Conservation (phyloP, 1,140 invertebrate genomes). For the Drosophila teissieri region DNA sequence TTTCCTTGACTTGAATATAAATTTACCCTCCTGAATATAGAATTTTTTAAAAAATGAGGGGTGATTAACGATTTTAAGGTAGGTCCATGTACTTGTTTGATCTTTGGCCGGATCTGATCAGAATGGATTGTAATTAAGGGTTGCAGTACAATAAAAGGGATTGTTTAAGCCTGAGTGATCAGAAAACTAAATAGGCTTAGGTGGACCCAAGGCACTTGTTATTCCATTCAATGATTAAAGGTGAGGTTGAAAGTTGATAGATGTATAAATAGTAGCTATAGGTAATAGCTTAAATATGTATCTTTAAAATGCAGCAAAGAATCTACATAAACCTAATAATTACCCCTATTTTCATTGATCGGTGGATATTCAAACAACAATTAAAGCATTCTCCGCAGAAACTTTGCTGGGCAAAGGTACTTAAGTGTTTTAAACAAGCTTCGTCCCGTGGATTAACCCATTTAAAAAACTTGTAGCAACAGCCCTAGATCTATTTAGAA, state of each 20-base stretch:
- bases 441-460: background rate
- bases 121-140: background rate
- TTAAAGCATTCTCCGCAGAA: background rate
- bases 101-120: slow-evolving; percentile 1
- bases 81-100: slow-evolving; percentile 5
- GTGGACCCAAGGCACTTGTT: background rate
- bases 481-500: background rate
- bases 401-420: background rate
- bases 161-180: slow-evolving; percentile 5
- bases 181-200: background rate
- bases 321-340: background rate
- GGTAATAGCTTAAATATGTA: background rate
- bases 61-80: slow-evolving; percentile 3
- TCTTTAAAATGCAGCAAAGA: background rate
- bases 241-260: background rate
- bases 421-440: background rate
- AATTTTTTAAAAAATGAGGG: slow-evolving; percentile 2
- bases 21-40: slow-evolving; percentile 7
- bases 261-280: background rate
- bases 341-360: background rate
- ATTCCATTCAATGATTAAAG: background rate
- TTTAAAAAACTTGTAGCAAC: background rate
- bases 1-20: slow-evolving; percentile 13
- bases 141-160: background rate
- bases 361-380: background rate